These are phyloP conservation scores for Nasonia oneida DNA, from an alignment of 2,888 invertebrate species.

Conservation along the genomic window DNA sequence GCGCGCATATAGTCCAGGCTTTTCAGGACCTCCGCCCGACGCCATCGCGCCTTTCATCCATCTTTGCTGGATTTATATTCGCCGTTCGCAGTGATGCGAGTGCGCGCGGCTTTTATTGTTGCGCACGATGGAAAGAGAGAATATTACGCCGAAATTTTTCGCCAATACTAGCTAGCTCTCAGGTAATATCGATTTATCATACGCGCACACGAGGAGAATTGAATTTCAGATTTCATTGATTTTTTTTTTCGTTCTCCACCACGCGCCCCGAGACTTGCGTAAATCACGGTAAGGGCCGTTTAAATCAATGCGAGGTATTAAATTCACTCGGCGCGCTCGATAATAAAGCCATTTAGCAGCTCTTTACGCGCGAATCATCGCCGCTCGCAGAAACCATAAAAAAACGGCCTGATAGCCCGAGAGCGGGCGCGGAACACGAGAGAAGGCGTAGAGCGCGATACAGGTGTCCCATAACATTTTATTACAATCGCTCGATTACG, in stretches of 20 bases:
- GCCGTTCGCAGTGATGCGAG: neutral
- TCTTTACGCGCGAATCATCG: conserved; percentile 22
- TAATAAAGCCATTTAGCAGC: conserved; percentile 39
- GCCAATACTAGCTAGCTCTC: neutral
- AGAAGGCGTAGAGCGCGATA: conserved; percentile 30
- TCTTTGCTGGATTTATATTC: conserved; percentile 60
- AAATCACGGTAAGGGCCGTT: neutral
- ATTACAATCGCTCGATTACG: conserved; percentile 59
- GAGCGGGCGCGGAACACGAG: neutral
- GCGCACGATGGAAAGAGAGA: neutral
- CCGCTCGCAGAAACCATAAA: neutral
- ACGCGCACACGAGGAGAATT: neutral
- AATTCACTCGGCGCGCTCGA: conserved; percentile 1
- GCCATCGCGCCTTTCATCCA: conserved; percentile 64
- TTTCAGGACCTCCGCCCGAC: conserved; percentile 65
- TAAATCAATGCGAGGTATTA: neutral
- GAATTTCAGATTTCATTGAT: neutral
- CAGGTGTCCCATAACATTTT: conserved; percentile 63
- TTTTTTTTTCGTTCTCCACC: neutral
- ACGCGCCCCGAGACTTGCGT: neutral
- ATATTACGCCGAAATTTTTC: neutral
- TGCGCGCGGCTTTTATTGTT: conserved; percentile 19
- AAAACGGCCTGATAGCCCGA: neutral
- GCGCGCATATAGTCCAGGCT: conserved; percentile 58
- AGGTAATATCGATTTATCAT: neutral